Base-by-base conservation (phyloP, 2,797 vertebrate species). In the Gobio occitaniae region DNA sequence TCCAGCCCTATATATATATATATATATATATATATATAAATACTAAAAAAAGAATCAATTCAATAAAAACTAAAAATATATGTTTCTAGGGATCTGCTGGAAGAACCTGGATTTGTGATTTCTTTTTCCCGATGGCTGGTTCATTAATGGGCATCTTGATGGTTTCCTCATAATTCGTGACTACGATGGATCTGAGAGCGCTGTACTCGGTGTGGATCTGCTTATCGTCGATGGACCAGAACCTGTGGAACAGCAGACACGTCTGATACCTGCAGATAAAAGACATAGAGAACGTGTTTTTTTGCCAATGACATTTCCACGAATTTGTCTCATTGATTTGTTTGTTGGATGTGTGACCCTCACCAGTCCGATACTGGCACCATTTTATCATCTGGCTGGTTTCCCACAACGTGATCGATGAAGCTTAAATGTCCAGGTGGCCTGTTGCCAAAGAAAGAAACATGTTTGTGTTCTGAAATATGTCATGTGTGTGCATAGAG, bases 121-220 rank as follows among this genome's bases (percentile, higher is more conserved):
- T 95, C 89, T 93, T 96, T 78, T 94, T 94, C 61, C 96, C 95
- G 0, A 9, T 15, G 0, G 96, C 96, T 4, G 96, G 96, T 78
- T 97, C 96, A n/a, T 97, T 97, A 84, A 97, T 96, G 83, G 96
- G 96, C 96, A 97, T 96, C 91, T 97, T 97, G 81, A 96, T 96
- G 78, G 96, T 96, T 88, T 96, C 96, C 56, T 96, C 96, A 47
- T 96, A 96, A 93, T 97, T 97, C 12, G 96, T 93, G 68, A 97
- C 93, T 85, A 97, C 96, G 44, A 96, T 96, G 82, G 96, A 97
- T 85, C 95, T 94, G 87, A 97, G 92, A 0, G 96, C 84, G 17
- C 96, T 96, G 92, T 95, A 96, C 68, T 95, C 84, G 0, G 95
- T 96, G 89, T 97, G 95, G 87, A 97, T 95, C 93, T 96, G 96